phyloP scores from a whole-genome alignment of 2,797 vertebrate species.

The Hirundo rustica region DNA sequence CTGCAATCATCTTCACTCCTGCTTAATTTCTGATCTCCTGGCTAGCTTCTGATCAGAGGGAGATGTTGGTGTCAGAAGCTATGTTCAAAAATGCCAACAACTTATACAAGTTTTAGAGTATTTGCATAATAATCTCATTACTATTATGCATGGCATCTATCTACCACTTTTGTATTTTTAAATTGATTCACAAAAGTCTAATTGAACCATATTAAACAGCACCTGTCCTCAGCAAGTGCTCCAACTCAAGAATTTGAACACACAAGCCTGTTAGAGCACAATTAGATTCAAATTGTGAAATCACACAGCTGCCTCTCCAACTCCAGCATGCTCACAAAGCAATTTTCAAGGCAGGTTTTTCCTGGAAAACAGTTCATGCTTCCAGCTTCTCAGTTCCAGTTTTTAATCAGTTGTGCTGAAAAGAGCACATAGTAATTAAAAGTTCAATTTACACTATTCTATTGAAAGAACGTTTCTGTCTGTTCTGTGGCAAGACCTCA shows the following conservation, averaged over 20 bases:
- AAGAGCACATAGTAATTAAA: not conserved
- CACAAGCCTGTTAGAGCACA: not conserved
- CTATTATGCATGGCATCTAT: not conserved
- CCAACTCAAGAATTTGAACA: not conserved
- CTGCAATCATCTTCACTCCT: not conserved
- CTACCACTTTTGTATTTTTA: not conserved
- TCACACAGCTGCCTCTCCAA: not conserved
- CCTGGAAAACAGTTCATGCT: not conserved
- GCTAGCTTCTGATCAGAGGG: not conserved
- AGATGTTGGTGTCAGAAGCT: not conserved
- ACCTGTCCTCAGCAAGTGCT: not conserved
- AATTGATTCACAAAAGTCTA: not conserved
- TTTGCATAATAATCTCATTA: not conserved
- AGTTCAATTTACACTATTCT: not conserved
- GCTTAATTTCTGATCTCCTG: not conserved
- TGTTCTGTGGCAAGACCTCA: not conserved
- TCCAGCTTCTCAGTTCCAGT: not conserved
- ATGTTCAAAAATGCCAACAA: not conserved
- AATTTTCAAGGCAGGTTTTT: conserved; percentile 1
- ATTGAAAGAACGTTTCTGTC: not conserved
- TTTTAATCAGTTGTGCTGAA: not conserved
- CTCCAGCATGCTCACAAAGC: not conserved
- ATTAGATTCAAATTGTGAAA: not conserved
- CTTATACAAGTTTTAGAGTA: not conserved
- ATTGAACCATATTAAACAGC: not conserved